Conservation (phyloP, 2,113 vertebrate genomes). For the Oryzias celebensis region DNA sequence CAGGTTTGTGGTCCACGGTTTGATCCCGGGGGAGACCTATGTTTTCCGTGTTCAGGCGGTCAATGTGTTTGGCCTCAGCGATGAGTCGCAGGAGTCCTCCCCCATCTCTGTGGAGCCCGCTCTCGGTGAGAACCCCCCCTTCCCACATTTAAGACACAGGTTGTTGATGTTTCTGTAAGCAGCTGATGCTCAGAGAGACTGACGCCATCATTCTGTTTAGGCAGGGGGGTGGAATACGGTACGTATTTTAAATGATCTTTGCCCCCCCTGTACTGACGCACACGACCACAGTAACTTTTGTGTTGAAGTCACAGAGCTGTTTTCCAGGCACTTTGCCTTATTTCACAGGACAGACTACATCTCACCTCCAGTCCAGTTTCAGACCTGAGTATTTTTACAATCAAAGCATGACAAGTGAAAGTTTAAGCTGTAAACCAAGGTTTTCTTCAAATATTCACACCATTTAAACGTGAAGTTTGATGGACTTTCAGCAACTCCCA, state of each 20-base stretch:
- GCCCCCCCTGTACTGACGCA: not conserved
- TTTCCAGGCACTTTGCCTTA: too few relatives aligned
- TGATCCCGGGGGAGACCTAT: conserved; percentile 88
- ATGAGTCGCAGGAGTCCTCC: conserved; percentile 91
- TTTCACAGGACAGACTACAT: too few relatives aligned
- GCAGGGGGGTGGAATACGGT: conserved; percentile 65
- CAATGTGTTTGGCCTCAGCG: conserved; percentile 87
- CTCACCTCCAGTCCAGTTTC: too few relatives aligned
- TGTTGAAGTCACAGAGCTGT: too few relatives aligned
- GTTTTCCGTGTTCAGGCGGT: conserved; percentile 93
- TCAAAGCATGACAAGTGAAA: too few relatives aligned
- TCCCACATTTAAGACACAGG: not conserved
- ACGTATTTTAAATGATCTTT: conserved; percentile 49
- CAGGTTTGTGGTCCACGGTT: conserved; percentile 94
- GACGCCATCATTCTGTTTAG: conserved; percentile 49
- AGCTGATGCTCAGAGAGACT: conserved; percentile 2
- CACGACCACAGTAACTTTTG: not conserved
- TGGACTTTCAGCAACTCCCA: conserved; percentile 81
- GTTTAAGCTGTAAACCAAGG: not conserved
- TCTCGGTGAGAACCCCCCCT: conserved; percentile 78
- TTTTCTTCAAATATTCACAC: not conserved
- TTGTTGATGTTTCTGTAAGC: not conserved
- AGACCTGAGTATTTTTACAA: too few relatives aligned
- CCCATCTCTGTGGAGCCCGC: conserved; percentile 88
- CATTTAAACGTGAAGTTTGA: not conserved